phyloP scores from a whole-genome alignment of 2,888 invertebrate genomes.

The Drosophila mayaguana region DNA sequence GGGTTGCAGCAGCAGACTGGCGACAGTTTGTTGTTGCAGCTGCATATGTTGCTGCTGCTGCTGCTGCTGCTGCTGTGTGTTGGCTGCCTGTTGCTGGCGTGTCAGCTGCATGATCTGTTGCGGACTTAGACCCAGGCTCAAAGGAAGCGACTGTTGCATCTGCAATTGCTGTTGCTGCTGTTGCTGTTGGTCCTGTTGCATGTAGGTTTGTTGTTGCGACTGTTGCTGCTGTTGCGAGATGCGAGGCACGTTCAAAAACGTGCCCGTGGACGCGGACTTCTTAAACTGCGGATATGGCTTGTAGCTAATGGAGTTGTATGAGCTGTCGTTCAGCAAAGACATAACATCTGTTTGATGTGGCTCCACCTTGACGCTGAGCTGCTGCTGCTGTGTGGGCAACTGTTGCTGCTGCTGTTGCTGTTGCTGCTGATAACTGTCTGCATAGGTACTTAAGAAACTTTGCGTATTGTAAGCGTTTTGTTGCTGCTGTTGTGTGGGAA shows the following conservation, averaged over 20 bases:
- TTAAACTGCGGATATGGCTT: constrained; percentile 83
- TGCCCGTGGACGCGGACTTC: constrained; percentile 83
- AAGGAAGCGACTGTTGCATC: constrained; percentile 65
- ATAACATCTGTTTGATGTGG: constrained; percentile 76
- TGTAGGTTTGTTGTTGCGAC: constrained; percentile 60
- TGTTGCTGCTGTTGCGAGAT: constrained; percentile 61
- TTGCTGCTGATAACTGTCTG: constrained; percentile 59
- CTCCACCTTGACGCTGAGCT: constrained; percentile 82
- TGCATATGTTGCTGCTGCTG: constrained; percentile 56
- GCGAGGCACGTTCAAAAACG: constrained; percentile 80
- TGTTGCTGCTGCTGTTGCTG: constrained; percentile 57
- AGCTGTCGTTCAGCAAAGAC: constrained; percentile 69
- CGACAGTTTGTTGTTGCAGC: constrained; percentile 66
- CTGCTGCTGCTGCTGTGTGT: constrained; percentile 44
- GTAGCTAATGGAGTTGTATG: constrained; percentile 68
- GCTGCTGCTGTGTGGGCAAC: constrained; percentile 34
- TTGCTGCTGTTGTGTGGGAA: constrained; percentile 57
- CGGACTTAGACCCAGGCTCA: constrained; percentile 56
- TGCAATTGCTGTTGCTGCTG: constrained; percentile 50
- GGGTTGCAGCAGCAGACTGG: constrained; percentile 53
- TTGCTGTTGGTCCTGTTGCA: constrained; percentile 69
- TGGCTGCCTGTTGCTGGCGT: constrained; percentile 67
- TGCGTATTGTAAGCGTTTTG: constrained; percentile 57
- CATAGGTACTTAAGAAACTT: constrained; percentile 53
- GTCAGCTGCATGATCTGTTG: constrained; percentile 68